phyloP scores from a whole-genome alignment of 2,797 vertebrate species.

The Paedocypris micromegethes region DNA sequence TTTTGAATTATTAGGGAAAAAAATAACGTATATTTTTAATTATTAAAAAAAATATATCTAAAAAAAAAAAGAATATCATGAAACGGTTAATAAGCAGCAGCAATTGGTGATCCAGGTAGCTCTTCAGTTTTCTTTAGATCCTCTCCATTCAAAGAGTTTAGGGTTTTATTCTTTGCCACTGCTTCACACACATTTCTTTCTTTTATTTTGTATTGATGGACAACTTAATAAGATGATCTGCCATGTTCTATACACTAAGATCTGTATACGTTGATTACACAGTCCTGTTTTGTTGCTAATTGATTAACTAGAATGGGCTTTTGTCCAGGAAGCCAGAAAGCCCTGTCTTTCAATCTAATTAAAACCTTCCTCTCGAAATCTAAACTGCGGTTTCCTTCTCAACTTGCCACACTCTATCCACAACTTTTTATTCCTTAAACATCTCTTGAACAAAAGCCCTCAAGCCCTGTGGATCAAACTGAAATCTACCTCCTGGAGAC shows the following conservation, averaged over 20 bases:
- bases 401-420: constrained; percentile 27
- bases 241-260: too few species aligned
- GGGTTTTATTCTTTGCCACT: too few species aligned
- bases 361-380: constrained; percentile 35
- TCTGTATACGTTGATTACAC: background rate
- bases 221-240: too few species aligned
- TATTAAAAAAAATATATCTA: too few species aligned
- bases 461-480: constrained; percentile 20
- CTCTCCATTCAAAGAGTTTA: too few species aligned
- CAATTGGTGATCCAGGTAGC: too few species aligned
- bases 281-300: constrained; percentile 35
- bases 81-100: too few species aligned
- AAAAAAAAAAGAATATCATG: background rate
- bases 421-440: constrained; percentile 36
- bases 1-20: background rate
- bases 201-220: too few species aligned
- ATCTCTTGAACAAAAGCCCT: constrained; percentile 34
- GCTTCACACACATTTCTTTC: too few species aligned
- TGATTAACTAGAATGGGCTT: constrained; percentile 34
- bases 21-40: too few species aligned
- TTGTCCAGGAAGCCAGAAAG: constrained; percentile 37
- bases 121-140: too few species aligned
- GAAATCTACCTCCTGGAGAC: constrained; percentile 41
- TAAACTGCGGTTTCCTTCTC: constrained; percentile 43
- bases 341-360: constrained; percentile 46